phyloP scores from a whole-genome alignment of 2,113 vertebrate genomes.

The Natator depressus region DNA sequence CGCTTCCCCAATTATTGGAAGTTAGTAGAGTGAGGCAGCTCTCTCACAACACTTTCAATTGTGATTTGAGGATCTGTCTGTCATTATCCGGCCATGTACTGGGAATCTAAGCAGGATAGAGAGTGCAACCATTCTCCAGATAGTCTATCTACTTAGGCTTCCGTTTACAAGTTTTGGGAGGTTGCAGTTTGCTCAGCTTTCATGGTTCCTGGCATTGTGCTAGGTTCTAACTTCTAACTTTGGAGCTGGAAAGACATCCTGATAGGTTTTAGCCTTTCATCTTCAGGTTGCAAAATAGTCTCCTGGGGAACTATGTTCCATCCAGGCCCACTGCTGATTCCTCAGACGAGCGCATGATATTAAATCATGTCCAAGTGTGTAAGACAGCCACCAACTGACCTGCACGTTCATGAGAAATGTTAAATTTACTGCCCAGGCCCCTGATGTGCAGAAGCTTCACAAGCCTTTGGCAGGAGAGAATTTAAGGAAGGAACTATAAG shows the following conservation, averaged over 20 bases:
- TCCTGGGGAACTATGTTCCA: background rate
- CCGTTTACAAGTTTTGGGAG: accelerated
- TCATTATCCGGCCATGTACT: background rate
- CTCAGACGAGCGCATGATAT: background rate
- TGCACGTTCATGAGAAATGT: background rate
- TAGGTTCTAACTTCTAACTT: background rate
- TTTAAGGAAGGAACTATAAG: background rate
- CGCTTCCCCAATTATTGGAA: slow-evolving; percentile 60
- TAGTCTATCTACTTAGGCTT: background rate
- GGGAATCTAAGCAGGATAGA: background rate
- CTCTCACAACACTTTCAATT: slow-evolving; percentile 59
- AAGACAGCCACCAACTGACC: slow-evolving; percentile 2
- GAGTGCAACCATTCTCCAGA: background rate
- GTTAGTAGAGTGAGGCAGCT: slow-evolving; percentile 69
- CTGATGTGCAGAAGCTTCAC: too few species aligned
- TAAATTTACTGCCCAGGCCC: background rate
- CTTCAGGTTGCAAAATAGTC: slow-evolving; percentile 7
- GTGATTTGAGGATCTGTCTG: slow-evolving; percentile 53
- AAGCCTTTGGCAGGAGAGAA: background rate
- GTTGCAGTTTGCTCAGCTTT: accelerated
- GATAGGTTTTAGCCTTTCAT: background rate
- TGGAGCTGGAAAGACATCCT: background rate
- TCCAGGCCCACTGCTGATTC: background rate
- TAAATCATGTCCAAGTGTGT: background rate
- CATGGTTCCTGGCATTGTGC: accelerated